Percentiles rank a stretch among this genome's conserved stretches.
Evolutionary conservation across 2,797 vertebrate genomes (phyloP).

Genomic region (Aselliscus stoliczkanus): DNA sequence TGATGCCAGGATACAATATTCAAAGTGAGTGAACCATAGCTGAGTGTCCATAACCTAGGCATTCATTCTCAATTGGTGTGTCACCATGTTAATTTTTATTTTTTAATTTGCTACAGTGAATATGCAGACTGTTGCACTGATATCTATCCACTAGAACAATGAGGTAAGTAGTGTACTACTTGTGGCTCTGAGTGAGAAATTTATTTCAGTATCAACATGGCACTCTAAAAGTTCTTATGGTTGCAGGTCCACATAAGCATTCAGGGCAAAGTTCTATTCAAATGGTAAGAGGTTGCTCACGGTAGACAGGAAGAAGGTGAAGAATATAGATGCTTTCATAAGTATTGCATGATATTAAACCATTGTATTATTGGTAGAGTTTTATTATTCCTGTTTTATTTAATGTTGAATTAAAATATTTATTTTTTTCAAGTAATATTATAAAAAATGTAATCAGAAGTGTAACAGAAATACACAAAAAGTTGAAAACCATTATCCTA

Average conservation of each 20-base stretch:
- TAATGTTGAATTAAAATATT: background rate
- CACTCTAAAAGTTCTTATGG: background rate
- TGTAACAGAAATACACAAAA: background rate
- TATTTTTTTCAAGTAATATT: background rate
- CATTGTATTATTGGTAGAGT: background rate
- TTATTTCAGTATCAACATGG: background rate
- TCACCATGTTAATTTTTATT: background rate
- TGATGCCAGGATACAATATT: background rate
- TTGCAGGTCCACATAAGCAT: background rate
- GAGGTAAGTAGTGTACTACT: background rate
- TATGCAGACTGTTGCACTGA: background rate
- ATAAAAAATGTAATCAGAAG: background rate
- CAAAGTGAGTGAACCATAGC: background rate
- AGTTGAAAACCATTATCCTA: background rate
- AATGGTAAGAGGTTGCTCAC: background rate
- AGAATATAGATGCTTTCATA: background rate
- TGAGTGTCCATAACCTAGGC: background rate
- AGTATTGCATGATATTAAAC: background rate
- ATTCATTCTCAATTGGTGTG: background rate
- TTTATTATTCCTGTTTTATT: background rate
- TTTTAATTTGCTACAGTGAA: background rate
- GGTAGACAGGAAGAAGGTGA: background rate
- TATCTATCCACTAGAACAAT: background rate
- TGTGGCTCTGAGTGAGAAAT: background rate
- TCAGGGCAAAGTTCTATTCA: background rate